A percentile compares a stretch with the other conserved stretches of the same genome.
Conservation (phyloP, 2,113 vertebrate species). For the Xenotilapia caudafasciata region DNA sequence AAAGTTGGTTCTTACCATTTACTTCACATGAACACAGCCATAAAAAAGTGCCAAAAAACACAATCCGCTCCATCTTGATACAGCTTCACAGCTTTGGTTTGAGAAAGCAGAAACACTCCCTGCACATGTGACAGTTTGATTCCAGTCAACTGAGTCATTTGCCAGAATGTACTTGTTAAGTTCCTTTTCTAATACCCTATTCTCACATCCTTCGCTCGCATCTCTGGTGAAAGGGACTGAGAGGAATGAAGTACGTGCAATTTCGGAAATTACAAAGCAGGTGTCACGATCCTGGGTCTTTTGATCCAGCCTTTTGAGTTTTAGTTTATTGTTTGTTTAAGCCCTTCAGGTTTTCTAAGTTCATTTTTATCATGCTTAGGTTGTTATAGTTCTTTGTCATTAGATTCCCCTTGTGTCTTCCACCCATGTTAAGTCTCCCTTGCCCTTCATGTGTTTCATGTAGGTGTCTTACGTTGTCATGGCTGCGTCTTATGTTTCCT, state of each 20-base stretch:
- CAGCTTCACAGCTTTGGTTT: neutral
- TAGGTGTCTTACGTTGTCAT: no score
- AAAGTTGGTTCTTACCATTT: neutral
- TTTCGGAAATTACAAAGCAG: neutral
- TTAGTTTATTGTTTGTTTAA: no score
- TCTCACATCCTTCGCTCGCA: rapidly evolving
- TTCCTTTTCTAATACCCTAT: neutral
- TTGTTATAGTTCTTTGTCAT: no score
- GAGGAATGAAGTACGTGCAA: neutral
- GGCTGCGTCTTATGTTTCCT: no score
- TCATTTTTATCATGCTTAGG: no score
- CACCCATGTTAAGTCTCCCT: no score
- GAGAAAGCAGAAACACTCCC: neutral
- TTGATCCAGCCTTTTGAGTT: no score
- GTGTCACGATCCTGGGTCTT: neutral
- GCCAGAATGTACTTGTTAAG: neutral
- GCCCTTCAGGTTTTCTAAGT: no score
- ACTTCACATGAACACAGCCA: neutral
- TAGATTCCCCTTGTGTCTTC: no score
- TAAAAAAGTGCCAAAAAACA: rapidly evolving
- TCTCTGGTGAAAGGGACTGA: neutral
- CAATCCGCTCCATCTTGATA: neutral
- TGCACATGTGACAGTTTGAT: rapidly evolving
- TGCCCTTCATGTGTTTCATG: no score
- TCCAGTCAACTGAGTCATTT: neutral